A percentile compares a stretch with the other conserved stretches of the same genome.
Evolutionary conservation across 2,113 vertebrate species (phyloP).

Genomic region (Suncus etruscus): DNA sequence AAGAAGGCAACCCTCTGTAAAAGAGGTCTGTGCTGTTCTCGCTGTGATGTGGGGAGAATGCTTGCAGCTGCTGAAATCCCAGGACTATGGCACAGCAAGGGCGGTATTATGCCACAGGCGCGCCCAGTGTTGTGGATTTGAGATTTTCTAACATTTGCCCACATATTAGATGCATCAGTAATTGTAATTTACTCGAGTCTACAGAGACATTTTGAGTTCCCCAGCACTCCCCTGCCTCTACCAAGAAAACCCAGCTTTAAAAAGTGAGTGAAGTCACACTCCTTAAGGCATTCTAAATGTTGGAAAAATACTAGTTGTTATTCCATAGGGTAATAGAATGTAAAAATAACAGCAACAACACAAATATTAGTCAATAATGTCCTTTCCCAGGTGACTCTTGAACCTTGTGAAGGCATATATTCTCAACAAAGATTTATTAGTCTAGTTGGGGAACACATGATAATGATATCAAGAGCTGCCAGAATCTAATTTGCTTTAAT

Average conservation of each 20-base stretch:
- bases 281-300: conserved; percentile 39
- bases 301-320: conserved; percentile 67
- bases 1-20: conserved; percentile 53
- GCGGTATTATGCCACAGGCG: conserved; percentile 9
- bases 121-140: background rate
- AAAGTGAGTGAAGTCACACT: conserved; percentile 52
- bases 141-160: conserved; percentile 54
- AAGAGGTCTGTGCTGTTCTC: background rate
- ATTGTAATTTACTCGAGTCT: conserved; percentile 57
- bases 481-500: conserved; percentile 84
- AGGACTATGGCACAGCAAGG: conserved; percentile 31
- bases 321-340: conserved; percentile 68
- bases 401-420: conserved; percentile 73
- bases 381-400: conserved; percentile 80
- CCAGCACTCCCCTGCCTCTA: background rate
- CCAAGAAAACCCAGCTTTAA: background rate
- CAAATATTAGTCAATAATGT: conserved; percentile 78
- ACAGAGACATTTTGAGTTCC: conserved; percentile 21
- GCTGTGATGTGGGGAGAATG: background rate
- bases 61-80: conserved; percentile 57
- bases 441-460: conserved; percentile 74
- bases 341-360: conserved; percentile 75
- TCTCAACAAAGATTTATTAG: conserved; percentile 80
- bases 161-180: conserved; percentile 53
- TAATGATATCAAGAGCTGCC: conserved; percentile 77